Percentiles rank a stretch among this genome's conserved stretches.
Evolutionary conservation across 2,797 vertebrate species (phyloP).

Genomic region (Sebastes hopkinsi): DNA sequence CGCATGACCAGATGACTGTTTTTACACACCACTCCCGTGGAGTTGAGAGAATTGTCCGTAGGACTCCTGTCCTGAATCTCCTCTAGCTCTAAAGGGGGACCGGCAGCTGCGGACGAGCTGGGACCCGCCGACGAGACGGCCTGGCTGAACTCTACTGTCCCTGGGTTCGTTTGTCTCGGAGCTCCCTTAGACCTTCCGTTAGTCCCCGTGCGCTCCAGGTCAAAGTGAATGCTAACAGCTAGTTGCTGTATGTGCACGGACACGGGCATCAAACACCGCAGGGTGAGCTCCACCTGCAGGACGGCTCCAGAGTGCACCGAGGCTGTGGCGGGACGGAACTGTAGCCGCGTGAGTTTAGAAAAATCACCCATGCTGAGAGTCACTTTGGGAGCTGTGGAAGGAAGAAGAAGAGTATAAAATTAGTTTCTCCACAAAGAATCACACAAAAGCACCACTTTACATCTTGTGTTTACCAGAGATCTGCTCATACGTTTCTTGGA

Average conservation of each 20-base stretch:
- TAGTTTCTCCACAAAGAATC: background rate
- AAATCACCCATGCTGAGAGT: conserved; percentile 90
- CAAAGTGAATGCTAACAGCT: conserved; percentile 88
- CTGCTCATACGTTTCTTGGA: background rate
- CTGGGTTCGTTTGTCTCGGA: conserved; percentile 83
- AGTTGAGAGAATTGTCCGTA: conserved; percentile 88
- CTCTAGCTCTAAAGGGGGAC: conserved; percentile 82
- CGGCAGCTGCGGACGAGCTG: conserved; percentile 51
- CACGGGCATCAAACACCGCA: conserved; percentile 91
- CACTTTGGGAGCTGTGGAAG: conserved; percentile 80
- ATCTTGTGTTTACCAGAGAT: background rate
- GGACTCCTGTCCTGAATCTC: conserved; percentile 93
- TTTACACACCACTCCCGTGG: conserved; percentile 91
- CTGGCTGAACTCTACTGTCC: conserved; percentile 84
- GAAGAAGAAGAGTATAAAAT: background rate
- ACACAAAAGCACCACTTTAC: background rate
- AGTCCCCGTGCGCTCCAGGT: conserved; percentile 86
- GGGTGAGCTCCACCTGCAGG: conserved; percentile 87
- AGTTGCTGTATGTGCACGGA: conserved; percentile 89
- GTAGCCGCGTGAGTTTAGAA: conserved; percentile 87
- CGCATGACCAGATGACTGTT: conserved; percentile 93
- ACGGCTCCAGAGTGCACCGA: conserved; percentile 91
- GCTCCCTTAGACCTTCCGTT: conserved; percentile 83
- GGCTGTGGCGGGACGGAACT: conserved; percentile 87
- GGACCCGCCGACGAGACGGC: conserved; percentile 64